These are phyloP conservation scores for Spongia lamella DNA, from an alignment of 37 sponge, comb jelly and placozoan genomes.

Conservation along the genomic window DNA sequence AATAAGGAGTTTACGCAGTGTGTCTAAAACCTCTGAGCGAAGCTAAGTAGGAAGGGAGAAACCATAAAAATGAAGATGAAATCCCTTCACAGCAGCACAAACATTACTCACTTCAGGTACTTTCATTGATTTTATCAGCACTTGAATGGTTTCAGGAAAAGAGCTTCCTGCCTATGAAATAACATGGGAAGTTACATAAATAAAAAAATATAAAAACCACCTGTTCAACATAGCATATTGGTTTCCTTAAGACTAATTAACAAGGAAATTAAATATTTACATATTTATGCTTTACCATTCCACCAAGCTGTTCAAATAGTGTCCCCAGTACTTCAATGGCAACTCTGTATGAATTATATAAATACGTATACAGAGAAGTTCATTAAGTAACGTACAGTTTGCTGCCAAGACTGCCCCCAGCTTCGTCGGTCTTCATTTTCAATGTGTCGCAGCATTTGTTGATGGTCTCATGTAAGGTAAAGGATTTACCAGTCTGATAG, in stretches of 20 bases:
- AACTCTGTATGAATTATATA: conserved; percentile 34
- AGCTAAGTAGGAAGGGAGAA: conserved; percentile 21
- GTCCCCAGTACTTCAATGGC: conserved; percentile 61
- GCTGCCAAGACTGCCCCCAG: too few relatives aligned
- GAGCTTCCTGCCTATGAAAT: conserved; percentile 55
- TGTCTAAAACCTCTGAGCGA: conserved; percentile 48
- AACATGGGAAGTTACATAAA: background rate
- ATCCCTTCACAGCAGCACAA: background rate
- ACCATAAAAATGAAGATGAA: background rate
- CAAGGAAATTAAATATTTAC: too few relatives aligned
- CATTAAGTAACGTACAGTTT: background rate
- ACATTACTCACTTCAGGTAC: conserved; percentile 42
- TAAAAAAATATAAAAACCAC: background rate
- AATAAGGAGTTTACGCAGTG: conserved; percentile 47
- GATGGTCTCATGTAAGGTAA: conserved; percentile 57
- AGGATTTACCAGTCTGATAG: conserved; percentile 62
- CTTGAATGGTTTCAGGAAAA: conserved; percentile 70
- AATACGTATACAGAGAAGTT: background rate
- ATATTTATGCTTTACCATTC: conserved; percentile 65
- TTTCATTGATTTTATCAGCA: conserved; percentile 64
- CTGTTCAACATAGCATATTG: too few relatives aligned
- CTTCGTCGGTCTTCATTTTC: background rate
- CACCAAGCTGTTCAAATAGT: conserved; percentile 60
- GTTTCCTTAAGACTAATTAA: too few relatives aligned
- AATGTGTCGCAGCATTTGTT: conserved; percentile 77